These are phyloP conservation scores for Chauna torquata DNA, from an alignment of 2,113 vertebrate species.

Conservation along the genomic window DNA sequence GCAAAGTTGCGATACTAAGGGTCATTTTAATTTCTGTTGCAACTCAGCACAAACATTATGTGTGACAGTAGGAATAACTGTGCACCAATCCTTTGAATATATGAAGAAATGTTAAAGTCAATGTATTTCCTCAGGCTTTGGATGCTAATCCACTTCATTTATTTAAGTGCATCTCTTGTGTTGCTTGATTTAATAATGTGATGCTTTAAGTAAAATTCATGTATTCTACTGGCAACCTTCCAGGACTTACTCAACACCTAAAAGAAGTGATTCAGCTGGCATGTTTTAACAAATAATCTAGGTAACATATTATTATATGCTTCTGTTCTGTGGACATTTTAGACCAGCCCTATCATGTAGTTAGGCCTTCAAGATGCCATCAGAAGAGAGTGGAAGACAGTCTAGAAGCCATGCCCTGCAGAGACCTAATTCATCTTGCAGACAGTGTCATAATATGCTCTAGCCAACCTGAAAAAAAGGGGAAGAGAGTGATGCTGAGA, in stretches of 20 bases:
- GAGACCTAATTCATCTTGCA: background rate
- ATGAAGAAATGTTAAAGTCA: background rate
- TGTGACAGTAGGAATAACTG: background rate
- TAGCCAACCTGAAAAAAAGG: background rate
- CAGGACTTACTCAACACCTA: background rate
- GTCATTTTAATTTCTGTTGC: background rate
- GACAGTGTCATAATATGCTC: accelerated
- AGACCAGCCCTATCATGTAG: background rate
- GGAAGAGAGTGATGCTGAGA: background rate
- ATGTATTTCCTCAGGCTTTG: background rate
- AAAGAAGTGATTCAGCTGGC: background rate
- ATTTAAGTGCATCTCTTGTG: background rate
- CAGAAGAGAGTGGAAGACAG: background rate
- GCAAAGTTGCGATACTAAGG: background rate
- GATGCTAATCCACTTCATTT: background rate
- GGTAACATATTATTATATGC: background rate
- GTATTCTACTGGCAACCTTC: background rate
- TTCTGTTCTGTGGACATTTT: background rate
- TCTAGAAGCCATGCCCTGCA: background rate
- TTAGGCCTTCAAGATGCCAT: background rate
- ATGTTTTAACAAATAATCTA: background rate
- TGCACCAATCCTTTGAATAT: background rate
- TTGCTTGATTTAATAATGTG: background rate
- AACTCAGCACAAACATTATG: background rate
- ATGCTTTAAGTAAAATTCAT: background rate